phyloP scores from a whole-genome alignment of 2,888 invertebrate species.

The Caenorhabditis sp. region DNA sequence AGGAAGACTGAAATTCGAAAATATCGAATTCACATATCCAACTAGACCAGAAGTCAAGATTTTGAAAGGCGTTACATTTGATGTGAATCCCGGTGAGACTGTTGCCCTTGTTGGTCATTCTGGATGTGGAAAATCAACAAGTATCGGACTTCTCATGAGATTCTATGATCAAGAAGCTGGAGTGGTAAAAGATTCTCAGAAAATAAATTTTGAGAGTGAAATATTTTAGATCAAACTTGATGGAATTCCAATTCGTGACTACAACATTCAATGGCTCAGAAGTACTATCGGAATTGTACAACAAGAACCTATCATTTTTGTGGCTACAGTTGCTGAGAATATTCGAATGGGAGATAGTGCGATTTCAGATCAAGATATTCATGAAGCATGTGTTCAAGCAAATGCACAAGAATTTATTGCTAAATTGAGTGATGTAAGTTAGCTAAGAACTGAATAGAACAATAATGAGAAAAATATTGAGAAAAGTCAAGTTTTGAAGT shows the following conservation, averaged over 20 bases:
- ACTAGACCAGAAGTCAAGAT: conserved; percentile 71
- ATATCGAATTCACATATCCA: conserved; percentile 73
- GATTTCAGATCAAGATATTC: conserved; percentile 58
- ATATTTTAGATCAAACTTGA: conserved; percentile 71
- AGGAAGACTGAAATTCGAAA: conserved; percentile 73
- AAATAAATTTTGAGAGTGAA: background rate
- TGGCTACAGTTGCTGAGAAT: conserved; percentile 71
- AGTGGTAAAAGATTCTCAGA: conserved; percentile 32
- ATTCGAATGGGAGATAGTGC: conserved; percentile 72
- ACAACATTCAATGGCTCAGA: conserved; percentile 71
- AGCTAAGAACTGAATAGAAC: background rate
- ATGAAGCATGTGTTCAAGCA: conserved; percentile 59
- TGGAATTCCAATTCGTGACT: conserved; percentile 66
- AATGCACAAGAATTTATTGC: conserved; percentile 73
- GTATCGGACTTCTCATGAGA: conserved; percentile 56
- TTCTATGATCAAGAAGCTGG: conserved; percentile 60
- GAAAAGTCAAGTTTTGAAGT: no score
- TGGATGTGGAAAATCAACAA: conserved; percentile 66
- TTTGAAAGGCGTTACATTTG: conserved; percentile 57
- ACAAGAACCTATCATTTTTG: conserved; percentile 73
- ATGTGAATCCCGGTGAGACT: conserved; percentile 56
- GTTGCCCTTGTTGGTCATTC: conserved; percentile 65
- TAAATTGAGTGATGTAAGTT: conserved; percentile 68
- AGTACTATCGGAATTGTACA: conserved; percentile 72
- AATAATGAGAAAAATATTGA: background rate